Conservation (phyloP, 2,113 vertebrate species). For the Dicrurus megarhynchus region DNA sequence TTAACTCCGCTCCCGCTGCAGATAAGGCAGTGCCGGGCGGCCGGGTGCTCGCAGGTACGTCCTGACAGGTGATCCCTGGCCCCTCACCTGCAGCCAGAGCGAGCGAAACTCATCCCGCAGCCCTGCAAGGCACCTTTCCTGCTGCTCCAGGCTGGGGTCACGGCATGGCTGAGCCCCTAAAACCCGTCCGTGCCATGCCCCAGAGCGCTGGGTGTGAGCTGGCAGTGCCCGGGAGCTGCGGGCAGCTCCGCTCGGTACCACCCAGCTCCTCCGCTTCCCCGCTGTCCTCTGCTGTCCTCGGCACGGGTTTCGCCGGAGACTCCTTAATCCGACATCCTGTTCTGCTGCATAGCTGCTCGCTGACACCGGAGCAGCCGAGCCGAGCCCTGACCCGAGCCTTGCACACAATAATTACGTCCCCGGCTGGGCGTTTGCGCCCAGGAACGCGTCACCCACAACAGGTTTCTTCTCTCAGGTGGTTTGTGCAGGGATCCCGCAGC, state of each 20-base stretch:
- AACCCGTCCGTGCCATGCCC: not conserved
- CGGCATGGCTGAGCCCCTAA: not conserved
- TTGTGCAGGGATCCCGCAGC: not conserved
- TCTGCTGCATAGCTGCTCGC: constrained; percentile 59
- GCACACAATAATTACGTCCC: not conserved
- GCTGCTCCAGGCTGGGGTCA: not conserved
- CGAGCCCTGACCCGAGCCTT: not conserved
- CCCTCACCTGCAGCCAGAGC: not conserved
- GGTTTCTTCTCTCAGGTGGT: not conserved
- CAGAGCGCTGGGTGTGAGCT: not conserved
- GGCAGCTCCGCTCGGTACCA: not conserved
- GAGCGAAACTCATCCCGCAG: not conserved
- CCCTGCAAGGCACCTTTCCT: rapidly evolving
- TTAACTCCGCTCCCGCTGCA: constrained; percentile 49
- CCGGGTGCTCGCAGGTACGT: not conserved
- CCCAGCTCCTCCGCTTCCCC: constrained; percentile 2
- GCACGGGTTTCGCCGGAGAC: not conserved
- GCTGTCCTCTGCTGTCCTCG: constrained; percentile 4
- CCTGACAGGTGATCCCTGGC: not conserved
- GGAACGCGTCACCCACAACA: not conserved
- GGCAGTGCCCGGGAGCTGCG: not conserved
- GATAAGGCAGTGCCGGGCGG: not conserved
- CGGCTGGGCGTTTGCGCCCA: not conserved
- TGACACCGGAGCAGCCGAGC: not conserved
- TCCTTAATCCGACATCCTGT: constrained; percentile 45